A percentile compares a stretch with the other conserved stretches of the same genome.
These are phyloP conservation scores for Sycobia sp. DNA, from an alignment of 1,140 invertebrate genomes.

Conservation along the genomic window DNA sequence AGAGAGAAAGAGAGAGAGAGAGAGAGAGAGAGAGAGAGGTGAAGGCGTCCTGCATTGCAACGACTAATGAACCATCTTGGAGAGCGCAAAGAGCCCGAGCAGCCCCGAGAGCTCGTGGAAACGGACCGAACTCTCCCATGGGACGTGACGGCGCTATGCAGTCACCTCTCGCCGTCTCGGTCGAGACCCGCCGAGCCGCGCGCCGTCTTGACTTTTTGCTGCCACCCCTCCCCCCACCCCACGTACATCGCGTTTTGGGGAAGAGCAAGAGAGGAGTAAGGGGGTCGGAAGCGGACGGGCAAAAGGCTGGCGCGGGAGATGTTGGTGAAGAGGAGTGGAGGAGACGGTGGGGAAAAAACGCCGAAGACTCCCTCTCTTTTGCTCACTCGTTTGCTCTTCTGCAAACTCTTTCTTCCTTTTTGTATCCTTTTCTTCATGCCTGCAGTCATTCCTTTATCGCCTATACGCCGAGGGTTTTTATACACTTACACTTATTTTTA, in stretches of 20 bases:
- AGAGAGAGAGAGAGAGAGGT: too few species aligned
- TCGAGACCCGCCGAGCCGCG: too few species aligned
- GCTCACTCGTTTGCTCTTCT: too few species aligned
- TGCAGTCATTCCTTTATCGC: too few species aligned
- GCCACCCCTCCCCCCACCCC: too few species aligned
- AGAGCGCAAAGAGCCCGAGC: conserved; percentile 42
- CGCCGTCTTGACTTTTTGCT: too few species aligned
- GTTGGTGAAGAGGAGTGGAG: not conserved
- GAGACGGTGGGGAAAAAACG: not conserved
- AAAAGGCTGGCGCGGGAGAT: not conserved
- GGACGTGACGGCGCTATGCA: conserved; percentile 62
- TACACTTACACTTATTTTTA: too few species aligned
- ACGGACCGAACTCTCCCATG: conserved; percentile 50
- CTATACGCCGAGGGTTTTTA: too few species aligned
- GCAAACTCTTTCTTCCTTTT: conserved; percentile 34
- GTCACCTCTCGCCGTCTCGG: conserved; percentile 38
- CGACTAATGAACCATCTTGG: conserved; percentile 63
- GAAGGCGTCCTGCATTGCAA: conserved; percentile 59
- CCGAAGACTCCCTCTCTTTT: not conserved
- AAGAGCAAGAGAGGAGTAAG: not conserved
- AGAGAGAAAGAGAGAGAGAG: too few species aligned
- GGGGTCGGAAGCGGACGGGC: not conserved
- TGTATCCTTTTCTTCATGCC: too few species aligned
- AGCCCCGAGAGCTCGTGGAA: conserved; percentile 37
- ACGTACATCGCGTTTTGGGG: too few species aligned